phyloP scores from a whole-genome alignment of 2,888 invertebrate species.

The Pyrgus malvae region DNA sequence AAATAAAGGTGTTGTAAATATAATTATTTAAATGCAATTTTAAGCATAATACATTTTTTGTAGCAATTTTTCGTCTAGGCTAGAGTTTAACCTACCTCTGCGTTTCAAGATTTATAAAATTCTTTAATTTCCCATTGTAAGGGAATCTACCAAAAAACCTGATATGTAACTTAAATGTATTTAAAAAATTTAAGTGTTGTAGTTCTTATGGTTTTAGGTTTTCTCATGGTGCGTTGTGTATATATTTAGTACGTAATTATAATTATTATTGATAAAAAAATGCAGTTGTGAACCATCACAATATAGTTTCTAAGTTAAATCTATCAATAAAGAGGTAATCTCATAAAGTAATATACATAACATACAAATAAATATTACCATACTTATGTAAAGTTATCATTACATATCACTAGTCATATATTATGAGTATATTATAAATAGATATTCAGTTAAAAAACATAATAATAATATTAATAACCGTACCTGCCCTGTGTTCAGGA shows the following conservation, averaged over 20 bases:
- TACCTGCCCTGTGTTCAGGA: conserved; percentile 81
- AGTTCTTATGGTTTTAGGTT: conserved; percentile 36
- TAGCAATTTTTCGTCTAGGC: conserved; percentile 53
- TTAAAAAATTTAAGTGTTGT: conserved; percentile 44
- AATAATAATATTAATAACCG: conserved; percentile 59
- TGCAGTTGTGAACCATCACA: conserved; percentile 28
- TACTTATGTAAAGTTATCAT: conserved; percentile 72
- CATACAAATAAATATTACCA: conserved; percentile 56
- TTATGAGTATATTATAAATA: conserved; percentile 43
- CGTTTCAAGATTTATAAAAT: conserved; percentile 52
- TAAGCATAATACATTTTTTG: conserved; percentile 8
- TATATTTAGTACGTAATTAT: conserved; percentile 38
- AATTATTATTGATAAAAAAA: conserved; percentile 14
- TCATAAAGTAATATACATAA: conserved; percentile 36
- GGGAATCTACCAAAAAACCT: conserved; percentile 74
- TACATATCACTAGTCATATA: conserved; percentile 80
- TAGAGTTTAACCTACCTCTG: conserved; percentile 67
- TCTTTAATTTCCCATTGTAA: conserved; percentile 40
- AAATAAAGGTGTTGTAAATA: conserved; percentile 20
- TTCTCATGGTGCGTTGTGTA: conserved; percentile 66
- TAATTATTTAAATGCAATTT: conserved; percentile 10
- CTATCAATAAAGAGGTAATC: conserved; percentile 33
- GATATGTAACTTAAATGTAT: conserved; percentile 43
- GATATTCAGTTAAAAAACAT: conserved; percentile 54
- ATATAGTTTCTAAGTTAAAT: conserved; percentile 27